Base-by-base conservation (phyloP, 2,888 invertebrate genomes). In the Orthosia gothica region DNA sequence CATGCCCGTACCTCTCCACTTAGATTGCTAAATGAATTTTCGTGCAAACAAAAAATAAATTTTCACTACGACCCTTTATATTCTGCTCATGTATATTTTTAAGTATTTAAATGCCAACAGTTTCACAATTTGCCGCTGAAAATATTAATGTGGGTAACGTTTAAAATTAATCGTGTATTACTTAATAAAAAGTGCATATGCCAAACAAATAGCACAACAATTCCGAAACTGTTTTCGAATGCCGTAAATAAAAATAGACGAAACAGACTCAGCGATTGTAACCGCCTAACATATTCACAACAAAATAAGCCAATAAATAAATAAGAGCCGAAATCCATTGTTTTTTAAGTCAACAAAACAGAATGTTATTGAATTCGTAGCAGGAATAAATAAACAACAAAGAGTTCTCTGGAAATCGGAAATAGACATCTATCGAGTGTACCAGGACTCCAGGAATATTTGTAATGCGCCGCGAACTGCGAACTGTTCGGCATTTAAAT, bases 401-500 rank as follows among this genome's bases (percentile, higher is more conserved):
- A 75, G 73, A 76, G 83, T 76, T 84, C 58, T 66, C 65, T 83
- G 81, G 78, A 85, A 87, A 88, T 90, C 89, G 90, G 90, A 90
- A 91, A 90, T 87, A 87, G 76, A 83, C 80, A 83, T 87, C 66
- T 83, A 87, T 84, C 84, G 86, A 84, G 74, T 80, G 74, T 55
- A 55, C 55, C 45, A 15, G 61, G 15, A 20, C 45, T 81, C 71
- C 72, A 73, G 70, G 83, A 76, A 82, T 87, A 81, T 88, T 89
- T 90, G 89, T 90, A 84, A 90, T 91, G 89, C 90, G 74, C 79
- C 86, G 82, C 88, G 87, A 89, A 86, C 86, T 85, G 83, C 88
- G 86, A 88, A 83, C 84, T 87, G 81, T 83, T 74, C 79, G 86
- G 84, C 87, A 91, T 92, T 92, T 90, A 89, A 92, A 92, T 92